These are phyloP conservation scores for Branchinecta sandiegonensis DNA, from an alignment of 2,888 invertebrate genomes.

Conservation along the genomic window DNA sequence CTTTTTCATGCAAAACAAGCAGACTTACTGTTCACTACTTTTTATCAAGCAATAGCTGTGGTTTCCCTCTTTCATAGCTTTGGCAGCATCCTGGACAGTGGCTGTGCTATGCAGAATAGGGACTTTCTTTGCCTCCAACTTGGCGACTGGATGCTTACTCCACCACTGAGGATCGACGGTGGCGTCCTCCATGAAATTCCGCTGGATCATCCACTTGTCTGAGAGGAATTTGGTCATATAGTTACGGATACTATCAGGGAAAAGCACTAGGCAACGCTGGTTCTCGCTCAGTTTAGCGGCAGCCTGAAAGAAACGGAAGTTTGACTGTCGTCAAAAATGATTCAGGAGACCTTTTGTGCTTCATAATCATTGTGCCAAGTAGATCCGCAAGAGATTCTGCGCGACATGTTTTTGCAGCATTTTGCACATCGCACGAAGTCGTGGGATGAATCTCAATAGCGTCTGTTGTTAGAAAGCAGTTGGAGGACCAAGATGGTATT, in stretches of 20 bases:
- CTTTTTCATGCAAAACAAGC: neutral
- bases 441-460: too few relatives aligned
- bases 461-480: too few relatives aligned
- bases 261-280: conserved; percentile 41
- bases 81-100: neutral
- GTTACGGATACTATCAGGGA: conserved; percentile 43
- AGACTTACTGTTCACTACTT: neutral
- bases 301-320: conserved; percentile 29
- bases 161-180: neutral
- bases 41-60: neutral
- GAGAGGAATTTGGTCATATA: conserved; percentile 22
- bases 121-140: neutral
- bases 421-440: too few relatives aligned
- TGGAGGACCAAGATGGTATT: too few relatives aligned
- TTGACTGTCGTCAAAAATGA: too few relatives aligned
- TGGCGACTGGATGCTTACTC: neutral
- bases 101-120: neutral
- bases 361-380: too few relatives aligned
- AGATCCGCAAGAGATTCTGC: too few relatives aligned
- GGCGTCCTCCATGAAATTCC: conserved; percentile 16
- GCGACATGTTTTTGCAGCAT: too few relatives aligned
- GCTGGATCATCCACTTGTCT: conserved; percentile 21
- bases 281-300: conserved; percentile 38
- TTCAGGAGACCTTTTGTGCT: too few relatives aligned
- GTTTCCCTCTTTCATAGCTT: neutral